These are phyloP conservation scores for Alsophila aescularia DNA, from an alignment of 2,888 invertebrate species.

Conservation along the genomic window DNA sequence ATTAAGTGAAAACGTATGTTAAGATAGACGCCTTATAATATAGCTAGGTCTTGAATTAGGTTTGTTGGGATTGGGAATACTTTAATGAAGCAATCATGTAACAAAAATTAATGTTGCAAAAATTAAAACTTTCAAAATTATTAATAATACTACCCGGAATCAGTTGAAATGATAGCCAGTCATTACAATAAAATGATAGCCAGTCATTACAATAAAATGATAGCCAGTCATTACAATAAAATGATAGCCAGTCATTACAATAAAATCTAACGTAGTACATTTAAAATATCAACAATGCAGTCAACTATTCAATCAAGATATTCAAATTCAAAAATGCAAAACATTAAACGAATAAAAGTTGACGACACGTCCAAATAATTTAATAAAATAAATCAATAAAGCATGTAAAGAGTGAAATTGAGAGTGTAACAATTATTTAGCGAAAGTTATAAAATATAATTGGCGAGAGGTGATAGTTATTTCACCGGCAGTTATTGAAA, in stretches of 20 bases:
- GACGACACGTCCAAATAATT: conserved; percentile 45
- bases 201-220: too few relatives aligned
- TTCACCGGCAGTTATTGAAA: conserved; percentile 1
- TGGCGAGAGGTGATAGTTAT: conserved; percentile 27
- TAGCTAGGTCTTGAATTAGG: background rate
- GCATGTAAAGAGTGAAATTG: conserved; percentile 31
- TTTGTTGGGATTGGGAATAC: background rate
- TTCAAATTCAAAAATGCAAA: conserved; percentile 12
- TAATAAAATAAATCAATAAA: conserved; percentile 51
- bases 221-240: conserved; percentile 11
- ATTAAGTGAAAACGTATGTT: background rate
- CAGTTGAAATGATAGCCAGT: too few relatives aligned
- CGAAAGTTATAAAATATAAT: conserved; percentile 28
- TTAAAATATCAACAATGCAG: conserved; percentile 31
- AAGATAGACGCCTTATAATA: background rate
- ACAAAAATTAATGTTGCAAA: background rate
- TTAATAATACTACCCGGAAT: conserved; percentile 3
- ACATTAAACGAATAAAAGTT: conserved; percentile 24
- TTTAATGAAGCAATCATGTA: background rate
- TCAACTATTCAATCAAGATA: conserved; percentile 14
- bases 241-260: conserved; percentile 8
- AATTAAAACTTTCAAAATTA: conserved; percentile 3
- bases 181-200: too few relatives aligned
- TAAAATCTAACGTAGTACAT: conserved; percentile 10
- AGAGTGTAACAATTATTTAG: conserved; percentile 34